Base-by-base conservation (phyloP, 2,888 invertebrate genomes). In the Chrysotoxum bicinctum region DNA sequence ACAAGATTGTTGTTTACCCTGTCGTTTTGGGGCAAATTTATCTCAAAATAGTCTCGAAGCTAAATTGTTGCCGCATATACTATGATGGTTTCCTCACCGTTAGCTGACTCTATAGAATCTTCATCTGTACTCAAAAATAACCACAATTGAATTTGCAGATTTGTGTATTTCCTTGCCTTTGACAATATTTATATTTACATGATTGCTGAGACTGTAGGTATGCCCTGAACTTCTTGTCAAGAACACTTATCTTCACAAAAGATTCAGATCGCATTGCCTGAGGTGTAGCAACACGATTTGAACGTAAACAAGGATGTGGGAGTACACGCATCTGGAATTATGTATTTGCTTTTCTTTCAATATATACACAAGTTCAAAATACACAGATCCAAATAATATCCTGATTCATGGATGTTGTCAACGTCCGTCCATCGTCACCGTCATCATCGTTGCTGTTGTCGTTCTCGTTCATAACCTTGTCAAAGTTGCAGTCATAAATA, bases 401-500 rank as follows among this genome's bases (percentile, higher is more conserved):
- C n/a, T 62, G 72, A 62, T 66, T 73, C 32, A 50, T 30, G 52
- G 45, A 76, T 82, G 77, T 54, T 60, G 48, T 69, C 62, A 64
- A 62, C 45, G 73, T 78, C 50, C 48, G 68, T 83, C 43, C 43
- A 54, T 35, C 8, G 32, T n/a, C 52, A 30, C 0, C 7, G 26
- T 19, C 30, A 21, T 9, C 19, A 5, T 19, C n/a, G 4, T 21
- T 21, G 45, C 1, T 12, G 5, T 43, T 35, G 12, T 40, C 10
- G 10, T 10, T 2, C 40, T 40, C 40, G 0, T 9, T 0, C 3
- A 35, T 58, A 58, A 58, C 58, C 58, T 58, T 58, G 58, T 66
- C 50, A 45, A 54, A 66, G 66, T 50, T 76, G 45, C 50, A 56
- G 50, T 66, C 69, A 78, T 83, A 78, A 83, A 83, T 74, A 69